phyloP scores from a whole-genome alignment of 2,113 vertebrate genomes.

The Ptilonorhynchus violaceus region DNA sequence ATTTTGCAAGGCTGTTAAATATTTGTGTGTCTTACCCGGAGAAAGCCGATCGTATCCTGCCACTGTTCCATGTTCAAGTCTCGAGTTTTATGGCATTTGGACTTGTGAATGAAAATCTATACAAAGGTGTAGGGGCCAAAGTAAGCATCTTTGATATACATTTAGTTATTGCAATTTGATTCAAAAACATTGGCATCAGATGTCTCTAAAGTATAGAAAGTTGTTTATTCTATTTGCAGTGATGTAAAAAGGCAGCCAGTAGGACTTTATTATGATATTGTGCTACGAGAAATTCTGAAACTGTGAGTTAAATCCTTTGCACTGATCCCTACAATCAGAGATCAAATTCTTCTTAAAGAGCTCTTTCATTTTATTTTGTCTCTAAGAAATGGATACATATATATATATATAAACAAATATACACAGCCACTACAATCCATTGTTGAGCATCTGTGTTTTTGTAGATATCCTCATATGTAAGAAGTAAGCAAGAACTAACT shows the following conservation, averaged over 20 bases:
- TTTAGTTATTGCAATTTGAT: conserved; percentile 1
- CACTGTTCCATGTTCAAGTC: conserved; percentile 48
- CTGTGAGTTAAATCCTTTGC: conserved; percentile 30
- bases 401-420: not conserved
- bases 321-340: conserved; percentile 20
- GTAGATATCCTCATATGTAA: conserved; percentile 52
- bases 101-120: conserved; percentile 30
- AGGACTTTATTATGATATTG: not conserved
- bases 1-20: conserved; percentile 34
- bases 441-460: conserved; percentile 53
- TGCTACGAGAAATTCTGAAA: conserved; percentile 8
- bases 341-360: not conserved
- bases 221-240: not conserved
- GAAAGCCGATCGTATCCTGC: conserved; percentile 16
- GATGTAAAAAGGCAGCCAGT: not conserved
- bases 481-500: conserved; percentile 40
- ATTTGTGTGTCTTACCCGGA: conserved; percentile 1
- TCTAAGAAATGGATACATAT: conserved; percentile 2
- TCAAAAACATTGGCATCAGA: not conserved
- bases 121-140: conserved; percentile 19
- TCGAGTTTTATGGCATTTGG: conserved; percentile 28
- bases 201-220: not conserved
- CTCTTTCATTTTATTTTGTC: not conserved
- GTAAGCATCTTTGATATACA: not conserved
- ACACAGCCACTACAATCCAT: not conserved